Base-by-base conservation (phyloP, 2,797 vertebrate species). In the Microctenopoma lineatum region DNA sequence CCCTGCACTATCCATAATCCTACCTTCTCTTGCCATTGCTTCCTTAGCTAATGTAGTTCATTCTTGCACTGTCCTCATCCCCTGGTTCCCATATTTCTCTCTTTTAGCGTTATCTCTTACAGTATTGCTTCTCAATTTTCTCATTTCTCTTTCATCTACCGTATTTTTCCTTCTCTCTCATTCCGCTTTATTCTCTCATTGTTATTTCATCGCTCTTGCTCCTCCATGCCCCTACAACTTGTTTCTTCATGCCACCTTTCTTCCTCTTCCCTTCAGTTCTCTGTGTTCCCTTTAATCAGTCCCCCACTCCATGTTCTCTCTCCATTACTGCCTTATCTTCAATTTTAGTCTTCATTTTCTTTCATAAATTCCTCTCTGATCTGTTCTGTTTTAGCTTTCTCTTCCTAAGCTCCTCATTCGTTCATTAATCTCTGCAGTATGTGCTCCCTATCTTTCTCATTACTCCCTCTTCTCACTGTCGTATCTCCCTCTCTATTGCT, bases 1-100 rank as follows among this genome's bases (percentile, higher is more conserved):
- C 60, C 60, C 42, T 11, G 41, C 69, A 75, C 87, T 76, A 81
- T 77, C 63, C 80, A 80, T 74, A 84, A 81, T 80, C 82, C 72
- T n/a, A 70, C 66, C 53, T 54, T 13, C 56, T 46, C 47, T 53
- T 66, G 46, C 70, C 51, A 62, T 73, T 57, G 26, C 34, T 46
- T 73, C 42, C 46, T 61, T 25, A n/a, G 7, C 8, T 45, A 12
- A 5, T 14, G 13, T 27, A 4, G 58, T 50, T 36, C 46, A 71
- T 73, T 11, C 46, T 7, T 25, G 21, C 29, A 6, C 54, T 52
- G 56, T n/a, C 36, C 59, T 48, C 39, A 18, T 77, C 56, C 7
- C 34, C 21, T 46, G 3, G 12, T 39, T 36, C 27, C 16, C 56
- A 15, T 18, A 3, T 4, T 15, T 14, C 27, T 50, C 16, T 11